phyloP scores from a whole-genome alignment of 1,140 invertebrate genomes.

The Coelopa frigida region DNA sequence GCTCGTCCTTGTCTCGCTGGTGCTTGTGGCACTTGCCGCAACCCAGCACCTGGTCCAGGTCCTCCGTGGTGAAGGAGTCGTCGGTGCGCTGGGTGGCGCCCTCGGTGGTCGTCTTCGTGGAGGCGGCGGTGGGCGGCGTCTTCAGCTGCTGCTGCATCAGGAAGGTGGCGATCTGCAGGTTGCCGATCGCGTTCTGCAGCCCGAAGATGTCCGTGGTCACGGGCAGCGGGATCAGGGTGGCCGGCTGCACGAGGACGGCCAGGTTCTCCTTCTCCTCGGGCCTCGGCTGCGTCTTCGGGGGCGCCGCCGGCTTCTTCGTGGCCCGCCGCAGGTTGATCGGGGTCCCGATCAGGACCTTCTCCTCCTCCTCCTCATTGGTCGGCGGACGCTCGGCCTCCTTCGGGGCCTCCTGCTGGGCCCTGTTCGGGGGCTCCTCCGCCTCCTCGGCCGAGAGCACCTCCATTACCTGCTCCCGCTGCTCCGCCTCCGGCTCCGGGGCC shows the following conservation, averaged over 20 bases:
- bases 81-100: conserved; percentile 33
- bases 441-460: not conserved
- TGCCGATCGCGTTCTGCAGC: conserved; percentile 37
- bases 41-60: conserved; percentile 8
- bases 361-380: conserved; percentile 20
- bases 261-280: conserved; percentile 26
- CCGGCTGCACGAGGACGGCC: conserved; percentile 44
- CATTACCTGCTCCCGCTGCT: not conserved
- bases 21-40: not conserved
- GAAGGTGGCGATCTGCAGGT: conserved; percentile 40
- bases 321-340: conserved; percentile 39
- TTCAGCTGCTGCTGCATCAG: conserved; percentile 33
- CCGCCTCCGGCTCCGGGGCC: not conserved
- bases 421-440: conserved; percentile 10
- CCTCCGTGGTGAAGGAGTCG: conserved; percentile 33
- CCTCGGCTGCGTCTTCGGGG: conserved; percentile 4
- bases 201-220: conserved; percentile 41
- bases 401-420: not conserved
- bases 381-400: not conserved
- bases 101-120: conserved; percentile 10
- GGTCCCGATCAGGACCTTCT: conserved; percentile 39
- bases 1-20: not conserved
- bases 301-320: conserved; percentile 28
- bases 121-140: conserved; percentile 17
- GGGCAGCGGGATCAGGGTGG: conserved; percentile 41